Base-by-base conservation (phyloP, 1,140 invertebrate species). In the Ptiloglossa arizonensis region DNA sequence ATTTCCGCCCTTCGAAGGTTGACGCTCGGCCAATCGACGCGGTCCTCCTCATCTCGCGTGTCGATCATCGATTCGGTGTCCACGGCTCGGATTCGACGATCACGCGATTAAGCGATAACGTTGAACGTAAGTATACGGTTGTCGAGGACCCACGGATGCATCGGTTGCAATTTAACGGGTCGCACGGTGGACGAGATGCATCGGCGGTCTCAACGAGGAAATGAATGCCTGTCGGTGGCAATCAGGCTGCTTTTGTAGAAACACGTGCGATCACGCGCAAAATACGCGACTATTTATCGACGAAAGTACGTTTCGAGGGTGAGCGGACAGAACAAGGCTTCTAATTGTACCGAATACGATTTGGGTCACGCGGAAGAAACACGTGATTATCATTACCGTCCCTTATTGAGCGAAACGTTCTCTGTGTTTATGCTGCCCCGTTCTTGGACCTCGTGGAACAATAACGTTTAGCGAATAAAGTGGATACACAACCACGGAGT, bases 181-280 rank as follows among this genome's bases (percentile, higher is more conserved):
- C n/a, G n/a, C 35, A 13, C 52, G 11, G 17, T 59, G 17, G 56
- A 17, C 46, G 6, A 27, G n/a, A 38, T 1, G 17, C 22, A 48
- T 60, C 11, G 57, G 19, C 15, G 22, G 35, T 62, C 22, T 32
- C n/a, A 27, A 63, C 22, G 57, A 50, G 29, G 29, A 62, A 63
- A 72, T 63, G 54, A 72, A 72, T 35, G 57, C 56, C 56, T 27
- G 57, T 72, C 57, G n/a, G 8, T 35, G 44, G n/a, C 17, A 48
- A 62, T 50, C 35, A 27, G 15, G 1, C n/a, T 8, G 41, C 15
- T 68, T 38, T 68, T 38, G 48, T 24, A 4, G 15, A 48, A 48
- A 24, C 35, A 41, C 29, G 2, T 44, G 11, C 15, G 32, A 50
- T 50, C n/a, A 17, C 48, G 3, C 48, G 48, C 17, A 17, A 22